Base-by-base conservation (phyloP, 2,797 vertebrate species). In the Percopsis omiscomaycus region DNA sequence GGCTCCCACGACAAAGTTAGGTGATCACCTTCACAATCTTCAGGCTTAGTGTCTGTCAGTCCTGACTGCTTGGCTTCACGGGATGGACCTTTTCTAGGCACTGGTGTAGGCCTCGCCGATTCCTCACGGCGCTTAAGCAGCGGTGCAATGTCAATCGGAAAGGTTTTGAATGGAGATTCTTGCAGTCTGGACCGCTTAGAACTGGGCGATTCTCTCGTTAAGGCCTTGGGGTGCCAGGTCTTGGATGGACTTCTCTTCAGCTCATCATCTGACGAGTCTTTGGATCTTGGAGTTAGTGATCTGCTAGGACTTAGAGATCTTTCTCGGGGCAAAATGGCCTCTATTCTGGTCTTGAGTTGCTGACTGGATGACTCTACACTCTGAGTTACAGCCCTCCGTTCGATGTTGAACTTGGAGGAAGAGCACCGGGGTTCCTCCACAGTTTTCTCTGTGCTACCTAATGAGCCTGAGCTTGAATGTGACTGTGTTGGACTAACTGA, bases 391-490 rank as follows among this genome's bases (percentile, higher is more conserved):
- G 74, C 85, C 16, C 77, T 73, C 10, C 89, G 89, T 49, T 83
- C 83, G 14, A 73, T 84, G 78, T 89, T 92, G 44, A 89, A 85
- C 73, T 91, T 86, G 45, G 91, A 74, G 66, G 61, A 55, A 61
- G 71, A 74, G 0, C 28, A 61, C 30, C 61, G 46, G 22, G 6
- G 13, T 1, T 66, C 10, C 11, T 66, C 10, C 11, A 69, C 60
- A 59, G 8, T 55, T 5, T 12, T 72, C 3, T 68, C 63, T 49
- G 10, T 66, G 27, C 64, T 74, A 15, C 54, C 54, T 6, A 13
- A 55, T 13, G 57, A 14, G 16, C n/a, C 55, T 30, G 29, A 44
- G 51, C 9, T 64, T 37, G 30, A 49, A 60, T 10, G 59, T 37
- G 30, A 49, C 57, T 10, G 59, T 4, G 63, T 61, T 56, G 61